Evolutionary conservation across 2,113 vertebrate species (phyloP), one percentile per base, ranked within the genome.

Genomic region (Cinclus cinclus): DNA sequence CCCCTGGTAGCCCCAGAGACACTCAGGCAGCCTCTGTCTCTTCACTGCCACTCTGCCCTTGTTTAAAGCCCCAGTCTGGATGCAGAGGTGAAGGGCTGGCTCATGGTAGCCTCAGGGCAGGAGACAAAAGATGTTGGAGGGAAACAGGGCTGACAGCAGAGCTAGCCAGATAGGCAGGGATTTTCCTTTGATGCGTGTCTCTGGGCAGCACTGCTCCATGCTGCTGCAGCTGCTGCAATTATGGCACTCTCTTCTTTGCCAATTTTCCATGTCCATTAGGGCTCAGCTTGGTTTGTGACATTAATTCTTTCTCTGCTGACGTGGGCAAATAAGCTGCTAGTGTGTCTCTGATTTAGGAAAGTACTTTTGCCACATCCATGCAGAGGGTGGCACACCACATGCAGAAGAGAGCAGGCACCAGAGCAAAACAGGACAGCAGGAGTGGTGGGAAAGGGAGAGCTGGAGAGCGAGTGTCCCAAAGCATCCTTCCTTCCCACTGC

Each of bases 181-280:
- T 78, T 92, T 92, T 87, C 44, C 86, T 95, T 70, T 90, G 65
- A 60, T 92, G 93, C 83, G 58, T 92, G 67, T 76, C 87, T 92
- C 88, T 41, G 69, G 73, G 71, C 83, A 94, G 91, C 4, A 0
- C 46, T 41, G 18, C 8, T 88, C 90, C 53, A 0, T 1, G 14
- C 55, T 86, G 52, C 60, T 7, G 28, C 18, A 3, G 55, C 44
- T 1, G 1, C 92, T 86, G 90, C 68, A 94, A 87, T 94, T 93
- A 86, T 39, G n/a, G 76, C 0, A 2, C 68, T 78, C 46, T 67
- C 58, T 25, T 74, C 87, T 83, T 41, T 79, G 93, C 92, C 92
- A 94, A 70, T 85, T 96, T 97, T 95, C 89, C 82, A 0, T 31
- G 39, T 87, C 84, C 1, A 6, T 84, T 77, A 56, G 52, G 33